Base-by-base conservation (phyloP, 2,113 vertebrate genomes). In the Helogale parvula region DNA sequence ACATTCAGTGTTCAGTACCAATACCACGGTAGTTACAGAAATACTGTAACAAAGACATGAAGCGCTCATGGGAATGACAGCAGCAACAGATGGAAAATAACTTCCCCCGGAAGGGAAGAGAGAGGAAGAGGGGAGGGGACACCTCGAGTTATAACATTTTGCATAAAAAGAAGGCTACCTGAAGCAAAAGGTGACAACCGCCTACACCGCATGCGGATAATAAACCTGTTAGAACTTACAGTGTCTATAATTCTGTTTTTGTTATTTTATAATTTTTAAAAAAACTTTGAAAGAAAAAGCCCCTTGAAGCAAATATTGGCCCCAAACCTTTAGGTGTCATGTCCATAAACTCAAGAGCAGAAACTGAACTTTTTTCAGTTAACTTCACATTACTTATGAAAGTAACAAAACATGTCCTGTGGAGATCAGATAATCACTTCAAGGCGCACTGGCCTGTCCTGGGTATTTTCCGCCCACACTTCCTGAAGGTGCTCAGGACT, bases 101-200 rank as follows among this genome's bases (percentile, higher is more conserved):
- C 33, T 45, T 69, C 19, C 71, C 69, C 38, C 45, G 4, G 9
- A 81, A 52, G 4, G 23, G 15, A 68, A 47, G 35, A 0, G 57
- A 0, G 19, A 15, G 8, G 3, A 31, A n/a, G 5, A 1, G 8
- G 45, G 35, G 33, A 17, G 17, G 29, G 2, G 17, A 8, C 27
- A 50, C 52, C 35, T 16, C 57, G 21, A 92, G 38, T 27, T 71
- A 1, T 10, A 74, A 65, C 60, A 57, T 47, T 60, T 79, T 79
- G 29, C 31, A 7, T 27, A 45, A 27, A 80, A 74, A 52, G 52
- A 77, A 4, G 4, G 19, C 21, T 63, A 23, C 16, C 25, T 57
- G 47, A 81, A 66, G 71, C 17, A 82, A 79, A 83, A 0, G 69
- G 17, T 57, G 77, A 31, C 21, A 71, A 47, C 12, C 47, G 9